Conservation (phyloP, 2,888 invertebrate species). For the Andrena fulva region DNA sequence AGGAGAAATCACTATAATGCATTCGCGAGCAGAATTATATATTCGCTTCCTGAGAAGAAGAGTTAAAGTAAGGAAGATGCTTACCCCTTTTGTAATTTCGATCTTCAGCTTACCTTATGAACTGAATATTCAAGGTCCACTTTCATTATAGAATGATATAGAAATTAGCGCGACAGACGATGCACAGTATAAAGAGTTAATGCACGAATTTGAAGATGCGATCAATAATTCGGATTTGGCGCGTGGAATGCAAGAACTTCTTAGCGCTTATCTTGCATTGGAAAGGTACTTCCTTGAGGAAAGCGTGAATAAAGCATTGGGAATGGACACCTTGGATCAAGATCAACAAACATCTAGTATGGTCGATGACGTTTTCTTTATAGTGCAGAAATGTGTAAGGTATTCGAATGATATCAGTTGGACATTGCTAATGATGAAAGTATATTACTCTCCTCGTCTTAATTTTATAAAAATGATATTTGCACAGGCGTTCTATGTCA, state of each 20-base stretch:
- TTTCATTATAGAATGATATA: slow-evolving; percentile 86
- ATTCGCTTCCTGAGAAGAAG: slow-evolving; percentile 93
- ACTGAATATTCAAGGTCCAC: neutral
- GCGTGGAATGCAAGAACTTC: slow-evolving; percentile 92
- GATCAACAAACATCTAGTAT: slow-evolving; percentile 94
- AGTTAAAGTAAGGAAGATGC: slow-evolving; percentile 87
- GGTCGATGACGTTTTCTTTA: slow-evolving; percentile 99
- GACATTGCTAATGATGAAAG: neutral
- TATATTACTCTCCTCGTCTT: neutral
- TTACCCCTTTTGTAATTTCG: neutral
- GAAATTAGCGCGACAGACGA: slow-evolving; percentile 87
- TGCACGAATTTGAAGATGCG: slow-evolving; percentile 87
- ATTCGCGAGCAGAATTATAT: slow-evolving; percentile 96
- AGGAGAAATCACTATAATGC: slow-evolving; percentile 96
- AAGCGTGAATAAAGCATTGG: slow-evolving; percentile 96
- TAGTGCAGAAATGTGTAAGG: slow-evolving; percentile 97
- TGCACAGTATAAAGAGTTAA: slow-evolving; percentile 84
- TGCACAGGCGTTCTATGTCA: slow-evolving; percentile 92
- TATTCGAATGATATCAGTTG: slow-evolving; percentile 77
- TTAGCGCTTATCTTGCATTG: slow-evolving; percentile 95
- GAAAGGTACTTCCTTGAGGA: slow-evolving; percentile 98
- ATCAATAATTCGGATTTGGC: slow-evolving; percentile 91
- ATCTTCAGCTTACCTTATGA: neutral
- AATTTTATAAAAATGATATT: slow-evolving; percentile 11
- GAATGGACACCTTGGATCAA: slow-evolving; percentile 91